Evolutionary conservation across 2,888 invertebrate genomes (phyloP), one percentile per base, ranked within the genome.

Genomic region (Apodemia mormo): DNA sequence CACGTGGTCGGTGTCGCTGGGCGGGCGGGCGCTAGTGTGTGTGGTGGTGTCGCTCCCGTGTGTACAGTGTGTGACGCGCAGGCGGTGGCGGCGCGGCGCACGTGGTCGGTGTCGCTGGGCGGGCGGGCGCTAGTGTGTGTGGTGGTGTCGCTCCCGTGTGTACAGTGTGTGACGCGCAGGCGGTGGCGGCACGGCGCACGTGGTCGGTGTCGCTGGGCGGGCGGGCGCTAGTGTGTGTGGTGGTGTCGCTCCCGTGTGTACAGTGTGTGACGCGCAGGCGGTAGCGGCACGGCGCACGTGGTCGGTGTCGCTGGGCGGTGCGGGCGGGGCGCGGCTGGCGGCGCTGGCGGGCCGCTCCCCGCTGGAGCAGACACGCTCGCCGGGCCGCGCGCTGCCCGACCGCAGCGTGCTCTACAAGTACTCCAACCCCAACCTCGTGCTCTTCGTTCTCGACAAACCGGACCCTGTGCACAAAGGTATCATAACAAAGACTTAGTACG

Each of bases 341-440:
- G 94, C 94, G 2, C 88, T 95, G 8, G 95, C 94, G 68, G 93
- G 94, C 45, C 96, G 97, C 81, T 95, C 95, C 79, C 88, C 94
- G 9, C 91, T 94, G 76, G 97, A 97, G 91, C 94, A 95, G 72
- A 97, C 98, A 22, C 99, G 99, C 88, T 98, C 99, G 0, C 98
- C 98, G 84, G 99, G 99, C 37, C 95, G 98, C 76, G 99, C 99
- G 67, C 93, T 99, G 76, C 97, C 97, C 52, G 99, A 99, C 93
- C 95, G 99, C 74, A 98, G 98, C 78, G 99, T 99, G 69, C 95
- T 99, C 54, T 99, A 99, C 94, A 99, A 99, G 90, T 99, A 99
- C 88, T 95, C 97, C 77, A 99, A 99, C 94, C 99, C 99, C 43
- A 99, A 99, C 93, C 94, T 99, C 76, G 96, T 99, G 74, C 97